Conservation (phyloP, 2,113 vertebrate genomes). For the Plectropomus leopardus region DNA sequence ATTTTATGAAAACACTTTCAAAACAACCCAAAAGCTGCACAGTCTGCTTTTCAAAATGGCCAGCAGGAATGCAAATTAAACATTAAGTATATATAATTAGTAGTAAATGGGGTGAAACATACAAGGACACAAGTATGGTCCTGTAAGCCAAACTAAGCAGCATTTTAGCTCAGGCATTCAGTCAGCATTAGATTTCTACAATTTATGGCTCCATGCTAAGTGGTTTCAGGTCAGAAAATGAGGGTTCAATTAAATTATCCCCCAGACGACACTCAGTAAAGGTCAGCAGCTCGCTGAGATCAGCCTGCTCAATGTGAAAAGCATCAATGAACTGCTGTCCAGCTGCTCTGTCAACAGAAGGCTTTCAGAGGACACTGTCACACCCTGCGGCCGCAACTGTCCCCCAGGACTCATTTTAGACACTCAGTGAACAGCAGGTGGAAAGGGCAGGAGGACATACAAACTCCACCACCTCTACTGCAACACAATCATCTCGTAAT, state of each 20-base stretch:
- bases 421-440: constrained; percentile 29
- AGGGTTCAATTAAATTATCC: constrained; percentile 64
- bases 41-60: constrained; percentile 6
- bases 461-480: too few relatives aligned
- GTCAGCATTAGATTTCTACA: constrained; percentile 41
- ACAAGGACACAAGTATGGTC: not conserved
- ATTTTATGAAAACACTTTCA: constrained; percentile 21
- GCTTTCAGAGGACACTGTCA: constrained; percentile 40
- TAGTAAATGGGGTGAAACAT: constrained; percentile 40
- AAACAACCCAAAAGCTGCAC: not conserved
- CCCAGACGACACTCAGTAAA: constrained; percentile 47
- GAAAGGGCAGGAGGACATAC: not conserved
- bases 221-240: constrained; percentile 58
- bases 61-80: constrained; percentile 47
- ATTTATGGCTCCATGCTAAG: constrained; percentile 61
- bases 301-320: constrained; percentile 31
- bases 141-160: constrained; percentile 42
- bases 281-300: constrained; percentile 52
- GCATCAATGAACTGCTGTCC: constrained; percentile 44
- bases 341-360: constrained; percentile 28
- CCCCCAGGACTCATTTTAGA: constrained; percentile 11
- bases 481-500: too few relatives aligned
- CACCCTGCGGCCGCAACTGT: constrained; percentile 11
- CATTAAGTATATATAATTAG: constrained; percentile 46
- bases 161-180: constrained; percentile 10